Conservation (phyloP, 2,888 invertebrate species). For the Mantis religiosa region DNA sequence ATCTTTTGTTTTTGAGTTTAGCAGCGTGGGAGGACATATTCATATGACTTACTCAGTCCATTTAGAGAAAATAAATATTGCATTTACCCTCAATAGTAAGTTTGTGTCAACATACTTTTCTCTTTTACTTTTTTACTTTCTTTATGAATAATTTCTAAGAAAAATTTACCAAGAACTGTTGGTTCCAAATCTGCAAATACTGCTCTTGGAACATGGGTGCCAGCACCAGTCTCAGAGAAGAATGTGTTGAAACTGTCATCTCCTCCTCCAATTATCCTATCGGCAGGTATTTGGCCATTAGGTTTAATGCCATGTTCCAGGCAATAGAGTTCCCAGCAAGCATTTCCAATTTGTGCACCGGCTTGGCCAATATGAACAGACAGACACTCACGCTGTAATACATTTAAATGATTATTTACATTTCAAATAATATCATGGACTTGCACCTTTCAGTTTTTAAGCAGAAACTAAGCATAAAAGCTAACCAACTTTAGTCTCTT, state of each 20-base stretch:
- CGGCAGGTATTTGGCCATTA: background rate
- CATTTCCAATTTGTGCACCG: background rate
- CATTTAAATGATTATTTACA: background rate
- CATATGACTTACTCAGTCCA: too few relatives aligned
- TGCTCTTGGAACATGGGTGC: background rate
- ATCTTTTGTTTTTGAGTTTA: too few relatives aligned
- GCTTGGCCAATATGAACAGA: background rate
- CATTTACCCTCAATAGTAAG: too few relatives aligned
- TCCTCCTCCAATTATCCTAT: background rate
- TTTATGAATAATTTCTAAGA: too few relatives aligned
- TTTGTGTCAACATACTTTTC: too few relatives aligned
- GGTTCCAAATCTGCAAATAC: background rate
- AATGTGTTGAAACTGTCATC: background rate
- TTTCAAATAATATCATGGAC: too few relatives aligned
- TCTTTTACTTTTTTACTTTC: too few relatives aligned
- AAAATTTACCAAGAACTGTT: background rate
- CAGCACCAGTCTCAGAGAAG: background rate
- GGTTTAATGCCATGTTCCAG: background rate
- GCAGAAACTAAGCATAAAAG: too few relatives aligned
- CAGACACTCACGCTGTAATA: background rate
- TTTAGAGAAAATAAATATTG: too few relatives aligned
- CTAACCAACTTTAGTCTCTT: too few relatives aligned
- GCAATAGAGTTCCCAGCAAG: background rate
- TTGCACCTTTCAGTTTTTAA: too few relatives aligned
- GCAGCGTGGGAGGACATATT: too few relatives aligned